Evolutionary conservation across 2,888 invertebrate genomes (phyloP).

Genomic region (Pecten maximus): DNA sequence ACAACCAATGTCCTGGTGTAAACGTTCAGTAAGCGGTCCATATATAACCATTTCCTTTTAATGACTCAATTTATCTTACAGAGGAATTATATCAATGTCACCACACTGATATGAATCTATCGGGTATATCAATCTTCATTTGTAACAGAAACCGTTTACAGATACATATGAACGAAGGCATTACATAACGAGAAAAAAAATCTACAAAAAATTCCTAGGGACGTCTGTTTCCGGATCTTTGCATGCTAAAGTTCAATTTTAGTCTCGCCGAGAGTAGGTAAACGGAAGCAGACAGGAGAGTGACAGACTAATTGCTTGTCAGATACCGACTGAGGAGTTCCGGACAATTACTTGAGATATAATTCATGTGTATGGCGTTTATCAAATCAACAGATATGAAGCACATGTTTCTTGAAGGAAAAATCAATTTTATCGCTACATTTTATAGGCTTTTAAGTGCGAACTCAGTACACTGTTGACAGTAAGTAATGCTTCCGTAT

Average conservation of each 20-base stretch:
- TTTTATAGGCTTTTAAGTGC: not conserved
- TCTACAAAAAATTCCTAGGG: not conserved
- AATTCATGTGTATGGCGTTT: slow-evolving; percentile 31
- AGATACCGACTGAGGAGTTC: slow-evolving; percentile 23
- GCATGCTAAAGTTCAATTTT: slow-evolving; percentile 11
- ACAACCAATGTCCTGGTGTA: not conserved
- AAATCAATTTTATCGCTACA: slow-evolving; percentile 1
- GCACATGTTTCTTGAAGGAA: slow-evolving; percentile 29
- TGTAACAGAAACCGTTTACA: not conserved
- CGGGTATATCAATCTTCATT: not conserved
- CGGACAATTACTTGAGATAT: slow-evolving; percentile 32
- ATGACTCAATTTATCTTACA: not conserved
- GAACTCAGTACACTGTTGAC: not conserved
- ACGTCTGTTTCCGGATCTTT: slow-evolving; percentile 4
- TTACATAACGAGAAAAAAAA: slow-evolving; percentile 7
- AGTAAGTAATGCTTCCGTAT: not conserved
- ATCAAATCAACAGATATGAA: slow-evolving; percentile 27
- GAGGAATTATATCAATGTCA: not conserved
- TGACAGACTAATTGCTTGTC: slow-evolving; percentile 35
- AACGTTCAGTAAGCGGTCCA: not conserved
- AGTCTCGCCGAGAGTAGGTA: slow-evolving; percentile 10
- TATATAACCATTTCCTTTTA: not conserved
- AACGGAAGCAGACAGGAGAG: slow-evolving; percentile 18
- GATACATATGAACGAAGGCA: not conserved
- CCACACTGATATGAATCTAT: not conserved